Conservation (phyloP, 2,113 vertebrate species). For the Malurus elegans region DNA sequence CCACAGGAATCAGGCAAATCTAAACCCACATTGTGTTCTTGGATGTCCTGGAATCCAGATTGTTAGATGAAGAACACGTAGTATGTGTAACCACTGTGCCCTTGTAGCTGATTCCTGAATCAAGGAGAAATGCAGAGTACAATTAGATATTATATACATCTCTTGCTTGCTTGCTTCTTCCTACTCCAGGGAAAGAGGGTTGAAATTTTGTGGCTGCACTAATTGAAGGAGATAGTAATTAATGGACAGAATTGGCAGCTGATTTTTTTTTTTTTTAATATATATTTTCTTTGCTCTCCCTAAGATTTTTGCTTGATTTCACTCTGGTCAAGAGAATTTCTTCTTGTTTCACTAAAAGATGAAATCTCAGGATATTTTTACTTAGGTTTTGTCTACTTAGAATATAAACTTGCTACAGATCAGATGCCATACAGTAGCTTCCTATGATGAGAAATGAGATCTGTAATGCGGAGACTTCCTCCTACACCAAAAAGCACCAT, state of each 20-base stretch:
- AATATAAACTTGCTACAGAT: neutral
- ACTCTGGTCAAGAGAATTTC: neutral
- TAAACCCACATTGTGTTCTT: neutral
- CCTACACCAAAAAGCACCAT: neutral
- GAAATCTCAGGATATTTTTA: neutral
- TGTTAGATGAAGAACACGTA: accelerated
- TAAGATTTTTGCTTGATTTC: neutral
- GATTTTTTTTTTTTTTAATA: neutral
- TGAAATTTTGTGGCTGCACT: neutral
- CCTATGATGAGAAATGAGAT: neutral
- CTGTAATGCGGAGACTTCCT: neutral
- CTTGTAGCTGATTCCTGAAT: neutral
- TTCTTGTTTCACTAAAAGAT: neutral
- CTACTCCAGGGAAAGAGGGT: neutral
- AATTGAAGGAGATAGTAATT: neutral
- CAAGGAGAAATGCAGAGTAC: neutral
- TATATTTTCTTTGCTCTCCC: neutral
- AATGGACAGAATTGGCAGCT: neutral
- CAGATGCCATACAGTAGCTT: neutral
- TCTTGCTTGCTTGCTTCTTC: neutral
- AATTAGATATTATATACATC: neutral
- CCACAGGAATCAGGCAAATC: neutral
- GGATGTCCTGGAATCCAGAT: neutral
- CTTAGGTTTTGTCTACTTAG: neutral
- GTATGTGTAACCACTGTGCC: neutral